These are phyloP conservation scores for Lapara coniferarum DNA, from an alignment of 2,888 invertebrate genomes.

Conservation along the genomic window DNA sequence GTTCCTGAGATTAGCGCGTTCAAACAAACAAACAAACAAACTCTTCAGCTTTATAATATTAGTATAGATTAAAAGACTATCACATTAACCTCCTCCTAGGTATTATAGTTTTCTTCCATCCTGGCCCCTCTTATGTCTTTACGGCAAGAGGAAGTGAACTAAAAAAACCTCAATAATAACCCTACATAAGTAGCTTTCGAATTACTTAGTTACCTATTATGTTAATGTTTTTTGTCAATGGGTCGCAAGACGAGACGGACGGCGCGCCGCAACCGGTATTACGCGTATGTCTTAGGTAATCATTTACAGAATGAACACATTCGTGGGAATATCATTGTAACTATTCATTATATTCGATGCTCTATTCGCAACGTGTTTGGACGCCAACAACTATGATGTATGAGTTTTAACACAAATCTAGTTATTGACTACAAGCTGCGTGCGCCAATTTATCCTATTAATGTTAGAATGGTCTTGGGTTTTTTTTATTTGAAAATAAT, in stretches of 20 bases:
- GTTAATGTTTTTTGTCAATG: constrained; percentile 51
- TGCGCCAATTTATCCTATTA: not conserved
- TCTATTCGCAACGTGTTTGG: not conserved
- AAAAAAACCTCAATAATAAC: constrained; percentile 2
- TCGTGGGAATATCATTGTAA: constrained; percentile 45
- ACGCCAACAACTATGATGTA: not conserved
- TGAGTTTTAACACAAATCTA: not conserved
- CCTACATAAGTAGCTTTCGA: constrained; percentile 4
- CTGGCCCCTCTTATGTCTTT: not conserved
- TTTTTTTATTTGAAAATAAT: too few relatives aligned
- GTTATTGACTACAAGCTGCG: not conserved
- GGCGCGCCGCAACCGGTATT: constrained; percentile 47
- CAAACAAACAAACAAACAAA: too few relatives aligned
- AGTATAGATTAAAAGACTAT: too few relatives aligned
- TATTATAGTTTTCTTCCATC: not conserved
- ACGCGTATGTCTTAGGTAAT: constrained; percentile 55
- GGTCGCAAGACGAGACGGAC: constrained; percentile 45
- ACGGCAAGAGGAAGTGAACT: constrained; percentile 2
- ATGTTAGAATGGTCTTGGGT: not conserved
- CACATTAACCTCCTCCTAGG: not conserved
- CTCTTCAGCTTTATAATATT: too few relatives aligned
- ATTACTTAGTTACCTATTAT: not conserved
- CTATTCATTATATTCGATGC: constrained; percentile 25
- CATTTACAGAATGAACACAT: constrained; percentile 54
- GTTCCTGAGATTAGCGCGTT: too few relatives aligned